These are phyloP conservation scores for Hydrozoanthus gracilis DNA, from an alignment of 92 coral and sea anemone species.

Conservation along the genomic window DNA sequence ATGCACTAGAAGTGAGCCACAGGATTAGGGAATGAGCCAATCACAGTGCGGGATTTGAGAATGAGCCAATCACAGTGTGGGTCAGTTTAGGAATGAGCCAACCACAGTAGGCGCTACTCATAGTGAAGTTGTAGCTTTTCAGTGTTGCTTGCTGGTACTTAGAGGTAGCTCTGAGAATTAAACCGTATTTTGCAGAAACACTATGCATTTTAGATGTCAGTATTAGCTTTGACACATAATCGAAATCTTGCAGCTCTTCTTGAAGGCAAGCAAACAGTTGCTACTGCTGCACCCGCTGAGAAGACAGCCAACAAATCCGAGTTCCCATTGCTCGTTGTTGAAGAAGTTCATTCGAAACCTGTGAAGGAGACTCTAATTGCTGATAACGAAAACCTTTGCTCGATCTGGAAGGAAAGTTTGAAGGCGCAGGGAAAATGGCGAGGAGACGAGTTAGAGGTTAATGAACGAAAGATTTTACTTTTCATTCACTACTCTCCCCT, in stretches of 20 bases:
- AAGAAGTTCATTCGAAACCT: constrained; percentile 88
- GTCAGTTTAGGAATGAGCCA: too few relatives aligned
- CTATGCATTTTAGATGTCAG: too few relatives aligned
- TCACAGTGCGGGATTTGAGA: too few relatives aligned
- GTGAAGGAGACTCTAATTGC: constrained; percentile 90
- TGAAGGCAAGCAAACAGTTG: constrained; percentile 29
- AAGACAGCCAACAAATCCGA: constrained; percentile 53
- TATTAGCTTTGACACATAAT: neutral
- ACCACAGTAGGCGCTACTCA: too few relatives aligned
- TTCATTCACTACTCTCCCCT: neutral
- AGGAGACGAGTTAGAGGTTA: constrained; percentile 69
- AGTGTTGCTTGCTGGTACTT: too few relatives aligned
- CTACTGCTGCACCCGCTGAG: constrained; percentile 2
- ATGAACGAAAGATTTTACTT: neutral
- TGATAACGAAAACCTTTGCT: constrained; percentile 81
- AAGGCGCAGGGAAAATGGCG: constrained; percentile 91
- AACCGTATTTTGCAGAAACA: too few relatives aligned
- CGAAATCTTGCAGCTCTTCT: constrained; percentile 26
- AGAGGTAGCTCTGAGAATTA: too few relatives aligned
- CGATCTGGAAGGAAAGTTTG: constrained; percentile 84
- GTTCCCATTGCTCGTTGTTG: constrained; percentile 92
- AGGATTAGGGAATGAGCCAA: too few relatives aligned
- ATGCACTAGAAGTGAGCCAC: too few relatives aligned
- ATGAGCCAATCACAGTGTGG: too few relatives aligned
- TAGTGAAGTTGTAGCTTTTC: too few relatives aligned